These are phyloP conservation scores for Tillus elongatus DNA, from an alignment of 2,888 invertebrate genomes.

Conservation along the genomic window DNA sequence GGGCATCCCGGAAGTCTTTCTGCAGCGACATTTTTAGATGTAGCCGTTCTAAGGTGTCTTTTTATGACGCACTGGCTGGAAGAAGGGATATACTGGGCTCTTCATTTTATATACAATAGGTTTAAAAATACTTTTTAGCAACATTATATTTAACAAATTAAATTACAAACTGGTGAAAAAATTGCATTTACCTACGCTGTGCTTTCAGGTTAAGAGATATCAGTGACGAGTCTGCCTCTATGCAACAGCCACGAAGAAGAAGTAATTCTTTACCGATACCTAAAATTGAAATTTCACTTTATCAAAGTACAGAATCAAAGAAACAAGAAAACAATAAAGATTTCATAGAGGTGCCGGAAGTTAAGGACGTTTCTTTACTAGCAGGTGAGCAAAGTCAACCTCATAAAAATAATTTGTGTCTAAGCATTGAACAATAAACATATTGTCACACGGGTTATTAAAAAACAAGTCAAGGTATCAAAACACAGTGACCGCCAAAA, in stretches of 20 bases:
- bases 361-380: slow-evolving; percentile 55
- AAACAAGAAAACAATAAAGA: slow-evolving; percentile 61
- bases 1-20: slow-evolving; percentile 49
- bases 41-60: slow-evolving; percentile 89
- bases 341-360: slow-evolving; percentile 69
- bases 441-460: too few relatives aligned
- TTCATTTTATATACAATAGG: slow-evolving; percentile 86
- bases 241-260: slow-evolving; percentile 72
- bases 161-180: neutral
- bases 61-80: slow-evolving; percentile 97
- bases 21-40: slow-evolving; percentile 92
- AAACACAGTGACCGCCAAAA: too few relatives aligned
- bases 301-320: slow-evolving; percentile 65
- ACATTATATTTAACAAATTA: neutral
- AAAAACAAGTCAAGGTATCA: too few relatives aligned
- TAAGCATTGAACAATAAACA: too few relatives aligned
- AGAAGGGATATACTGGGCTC: slow-evolving; percentile 95
- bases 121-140: neutral
- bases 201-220: slow-evolving; percentile 71
- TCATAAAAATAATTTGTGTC: too few relatives aligned
- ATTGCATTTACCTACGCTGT: too few relatives aligned
- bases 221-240: slow-evolving; percentile 69
- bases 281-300: slow-evolving; percentile 81
- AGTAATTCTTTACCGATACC: slow-evolving; percentile 91
- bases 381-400: slow-evolving; percentile 46